Base-by-base conservation (phyloP, 2,888 invertebrate genomes). In the Hoplodrina ambigua region DNA sequence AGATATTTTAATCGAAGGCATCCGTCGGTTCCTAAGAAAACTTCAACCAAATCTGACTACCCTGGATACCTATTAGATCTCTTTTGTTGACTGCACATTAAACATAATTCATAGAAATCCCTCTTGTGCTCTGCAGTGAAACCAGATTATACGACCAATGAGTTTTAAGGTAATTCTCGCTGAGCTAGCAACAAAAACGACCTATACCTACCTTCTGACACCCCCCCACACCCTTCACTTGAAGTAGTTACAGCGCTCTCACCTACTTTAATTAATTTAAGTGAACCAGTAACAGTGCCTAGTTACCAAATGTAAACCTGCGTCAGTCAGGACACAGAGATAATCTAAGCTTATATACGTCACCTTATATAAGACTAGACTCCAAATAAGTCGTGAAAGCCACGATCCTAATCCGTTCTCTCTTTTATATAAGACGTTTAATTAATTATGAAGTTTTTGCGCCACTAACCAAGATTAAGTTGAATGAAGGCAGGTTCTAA, bases 201-300 rank as follows among this genome's bases (percentile, higher is more conserved):
- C 17, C 20, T 33, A 20, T 11, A 30, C 0, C 13, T 61, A 52
- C 8, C 57, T n/a, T 50, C 15, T 44, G 37, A 69, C 59, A 52
- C 8, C 52, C n/a, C n/a, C 56, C 25, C 78, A 56, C 66, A 64
- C 74, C 79, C 82, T 84, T 83, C 72, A 80, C 76, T 73, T 55
- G 33, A 72, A 70, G 75, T 78, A 85, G 78, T 80, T 78, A 79
- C 66, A 81, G 74, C 82, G 68, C 81, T 73, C 80, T 83, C 80
- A 84, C 80, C 81, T 85, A 86, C 76, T 88, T 88, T 84, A 88
- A 88, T 88, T 88, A 89, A 88, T 88, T 86, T 86, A 85, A 83
- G 82, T 77, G 79, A 82, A 80, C 85, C 80, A 77, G 78, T 72
- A 72, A 80, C 66, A 70, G 75, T 83, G 62, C 20, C 19, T 33